Evolutionary conservation across 2,888 invertebrate species (phyloP), one percentile per base, ranked within the genome.

Genomic region (Drosophila quinaria): DNA sequence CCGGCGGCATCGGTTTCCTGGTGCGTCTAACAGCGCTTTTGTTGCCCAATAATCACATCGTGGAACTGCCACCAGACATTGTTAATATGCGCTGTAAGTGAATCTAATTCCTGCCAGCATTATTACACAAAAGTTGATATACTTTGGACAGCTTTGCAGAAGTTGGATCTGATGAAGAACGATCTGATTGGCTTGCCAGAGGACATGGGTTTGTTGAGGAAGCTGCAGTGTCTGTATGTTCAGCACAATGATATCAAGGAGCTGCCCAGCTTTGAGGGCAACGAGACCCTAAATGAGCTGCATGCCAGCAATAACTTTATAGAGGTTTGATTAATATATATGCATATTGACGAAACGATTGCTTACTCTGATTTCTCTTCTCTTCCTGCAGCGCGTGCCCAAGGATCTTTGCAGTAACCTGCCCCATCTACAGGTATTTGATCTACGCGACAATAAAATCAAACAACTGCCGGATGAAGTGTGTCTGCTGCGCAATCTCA

Each of bases 241-340:
- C 95, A 97, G 86, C 96, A 97, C 90, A 98, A 98, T 93, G 95
- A 97, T 87, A 95, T 98, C 78, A 93, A 94, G 75, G 93, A 93
- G 71, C 93, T 98, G 69, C 98, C 98, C 0, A 95, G 95, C 87
- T 95, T 97, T 73, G 95, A 94, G 80, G 96, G 96, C 54, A 97
- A 97, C 91, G 94, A 94, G 52, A 94, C 94, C 51, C 93, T 98
- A 13, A 96, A 95, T 92, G 97, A 97, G 93, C 93, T 98, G 60
- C 96, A 97, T 92, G 94, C 97, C 84, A 96, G 97, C 58, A 96
- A 97, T 92, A 98, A 98, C 93, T 95, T 93, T 80, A 95, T 98
- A 66, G 94, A 94, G 93, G 96, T 96, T 93, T 17, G 61, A n/a
- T 3, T 11, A 2, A 0, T 39, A 11, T 1, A 15, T 4, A 25